phyloP scores from a whole-genome alignment of 2,113 vertebrate genomes.

The Pachypanchax playfairii region DNA sequence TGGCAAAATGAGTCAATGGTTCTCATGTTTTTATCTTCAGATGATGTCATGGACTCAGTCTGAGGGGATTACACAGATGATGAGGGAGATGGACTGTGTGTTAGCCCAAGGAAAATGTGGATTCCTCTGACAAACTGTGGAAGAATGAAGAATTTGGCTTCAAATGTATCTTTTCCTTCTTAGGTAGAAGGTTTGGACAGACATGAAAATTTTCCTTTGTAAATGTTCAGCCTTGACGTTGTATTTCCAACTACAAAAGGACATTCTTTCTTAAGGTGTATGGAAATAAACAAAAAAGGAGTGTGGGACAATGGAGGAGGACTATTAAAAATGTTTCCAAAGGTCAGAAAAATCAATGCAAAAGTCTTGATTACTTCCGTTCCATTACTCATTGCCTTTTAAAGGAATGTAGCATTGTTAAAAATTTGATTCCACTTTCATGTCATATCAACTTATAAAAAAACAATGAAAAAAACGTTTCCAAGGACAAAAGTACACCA shows the following conservation, averaged over 20 bases:
- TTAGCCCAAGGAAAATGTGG: slow-evolving; percentile 59
- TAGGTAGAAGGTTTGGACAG: slow-evolving; percentile 31
- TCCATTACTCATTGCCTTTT: slow-evolving; percentile 56
- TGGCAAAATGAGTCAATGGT: slow-evolving; percentile 37
- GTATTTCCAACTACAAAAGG: slow-evolving; percentile 42
- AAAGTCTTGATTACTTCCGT: slow-evolving; percentile 30
- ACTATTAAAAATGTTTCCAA: slow-evolving; percentile 19
- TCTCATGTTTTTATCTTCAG: slow-evolving; percentile 61
- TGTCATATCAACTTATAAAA: slow-evolving; percentile 18
- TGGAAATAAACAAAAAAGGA: slow-evolving; percentile 50
- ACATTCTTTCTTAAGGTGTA: slow-evolving; percentile 37
- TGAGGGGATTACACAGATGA: slow-evolving; percentile 61
- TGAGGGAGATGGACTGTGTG: slow-evolving; percentile 38
- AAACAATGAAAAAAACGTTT: slow-evolving; percentile 20
- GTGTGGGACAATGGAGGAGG: slow-evolving; percentile 53
- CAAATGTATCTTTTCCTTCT: slow-evolving; percentile 45
- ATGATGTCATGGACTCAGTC: slow-evolving; percentile 70
- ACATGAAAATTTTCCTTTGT: slow-evolving; percentile 47
- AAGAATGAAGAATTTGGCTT: slow-evolving; percentile 64
- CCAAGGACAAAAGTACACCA: slow-evolving; percentile 8
- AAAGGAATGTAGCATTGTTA: slow-evolving; percentile 1
- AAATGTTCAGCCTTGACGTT: slow-evolving; percentile 33
- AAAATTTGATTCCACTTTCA: slow-evolving; percentile 40
- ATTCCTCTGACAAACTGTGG: slow-evolving; percentile 58
- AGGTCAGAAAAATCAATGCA: slow-evolving; percentile 45